Percentiles rank a stretch among this genome's conserved stretches.
Conservation (phyloP, 2,888 invertebrate genomes). For the Agrotis puta region DNA sequence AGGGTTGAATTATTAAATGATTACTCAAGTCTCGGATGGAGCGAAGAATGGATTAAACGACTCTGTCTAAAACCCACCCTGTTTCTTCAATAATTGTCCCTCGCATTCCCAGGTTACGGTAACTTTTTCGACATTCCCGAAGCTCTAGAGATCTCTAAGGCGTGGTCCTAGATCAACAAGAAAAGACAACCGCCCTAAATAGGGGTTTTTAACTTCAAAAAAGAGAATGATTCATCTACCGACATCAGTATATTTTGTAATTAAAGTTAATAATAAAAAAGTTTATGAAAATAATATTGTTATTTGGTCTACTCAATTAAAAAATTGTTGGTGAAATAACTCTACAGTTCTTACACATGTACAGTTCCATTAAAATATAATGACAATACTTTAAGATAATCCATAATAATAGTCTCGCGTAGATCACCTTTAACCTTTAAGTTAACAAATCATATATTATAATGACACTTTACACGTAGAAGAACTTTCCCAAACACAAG, state of each 20-base stretch:
- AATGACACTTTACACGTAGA: constrained; percentile 48
- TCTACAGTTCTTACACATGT: neutral
- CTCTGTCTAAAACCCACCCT: no score
- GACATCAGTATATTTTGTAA: neutral
- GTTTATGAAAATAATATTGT: neutral
- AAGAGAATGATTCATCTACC: neutral
- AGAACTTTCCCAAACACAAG: constrained; percentile 52
- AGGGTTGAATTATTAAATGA: no score
- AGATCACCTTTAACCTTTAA: constrained; percentile 53
- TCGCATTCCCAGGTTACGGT: no score
- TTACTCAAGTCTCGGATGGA: no score
- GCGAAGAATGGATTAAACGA: no score
- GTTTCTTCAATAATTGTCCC: no score
- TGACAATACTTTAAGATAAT: constrained; percentile 24
- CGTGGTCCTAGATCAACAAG: neutral
- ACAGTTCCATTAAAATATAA: constrained; percentile 26
- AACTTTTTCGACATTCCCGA: no score
- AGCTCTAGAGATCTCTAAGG: no score
- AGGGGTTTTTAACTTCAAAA: neutral
- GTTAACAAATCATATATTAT: constrained; percentile 54
- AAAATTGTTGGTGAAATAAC: neutral
- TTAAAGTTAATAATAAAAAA: neutral
- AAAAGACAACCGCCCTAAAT: neutral
- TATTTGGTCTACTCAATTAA: neutral
- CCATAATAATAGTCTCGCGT: constrained; percentile 15